Conservation (phyloP, 2,113 vertebrate species). For the Crypturellus undulatus region DNA sequence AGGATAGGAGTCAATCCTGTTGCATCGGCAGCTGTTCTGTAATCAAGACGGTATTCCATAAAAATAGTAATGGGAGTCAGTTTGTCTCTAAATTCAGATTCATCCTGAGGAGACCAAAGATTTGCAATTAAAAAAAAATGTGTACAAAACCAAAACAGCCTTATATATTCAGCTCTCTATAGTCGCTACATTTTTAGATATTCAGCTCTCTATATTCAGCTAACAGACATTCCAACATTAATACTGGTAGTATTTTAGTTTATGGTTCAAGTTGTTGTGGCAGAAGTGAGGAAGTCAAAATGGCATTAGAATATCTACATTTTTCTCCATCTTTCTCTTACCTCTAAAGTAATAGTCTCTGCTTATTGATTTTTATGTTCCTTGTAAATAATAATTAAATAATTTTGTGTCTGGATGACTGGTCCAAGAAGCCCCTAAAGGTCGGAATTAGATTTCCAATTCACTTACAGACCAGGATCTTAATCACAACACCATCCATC, state of each 20-base stretch:
- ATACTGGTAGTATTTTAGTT: not conserved
- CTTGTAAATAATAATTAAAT: not conserved
- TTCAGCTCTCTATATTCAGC: not conserved
- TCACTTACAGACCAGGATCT: not conserved
- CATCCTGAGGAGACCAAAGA: constrained; percentile 81
- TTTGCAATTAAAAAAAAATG: not conserved
- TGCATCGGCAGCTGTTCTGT: constrained; percentile 81
- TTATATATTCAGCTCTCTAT: not conserved
- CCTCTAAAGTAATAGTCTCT: not conserved
- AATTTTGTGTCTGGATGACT: not conserved
- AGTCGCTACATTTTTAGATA: too few species aligned
- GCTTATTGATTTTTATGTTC: not conserved
- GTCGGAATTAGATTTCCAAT: not conserved
- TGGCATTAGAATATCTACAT: rapidly evolving
- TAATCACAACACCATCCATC: not conserved
- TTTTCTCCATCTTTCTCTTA: not conserved
- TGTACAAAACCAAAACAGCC: not conserved
- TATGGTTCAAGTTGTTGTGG: not conserved
- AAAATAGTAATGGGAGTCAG: constrained; percentile 94
- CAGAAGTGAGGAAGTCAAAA: not conserved
- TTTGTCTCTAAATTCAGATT: constrained; percentile 95
- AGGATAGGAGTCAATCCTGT: constrained; percentile 90
- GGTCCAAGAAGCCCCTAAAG: not conserved
- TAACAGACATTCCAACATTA: not conserved
- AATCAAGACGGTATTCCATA: constrained; percentile 94